phyloP scores from a whole-genome alignment of 92 coral and sea anemone species.

The Umimayanthus chanpuru region DNA sequence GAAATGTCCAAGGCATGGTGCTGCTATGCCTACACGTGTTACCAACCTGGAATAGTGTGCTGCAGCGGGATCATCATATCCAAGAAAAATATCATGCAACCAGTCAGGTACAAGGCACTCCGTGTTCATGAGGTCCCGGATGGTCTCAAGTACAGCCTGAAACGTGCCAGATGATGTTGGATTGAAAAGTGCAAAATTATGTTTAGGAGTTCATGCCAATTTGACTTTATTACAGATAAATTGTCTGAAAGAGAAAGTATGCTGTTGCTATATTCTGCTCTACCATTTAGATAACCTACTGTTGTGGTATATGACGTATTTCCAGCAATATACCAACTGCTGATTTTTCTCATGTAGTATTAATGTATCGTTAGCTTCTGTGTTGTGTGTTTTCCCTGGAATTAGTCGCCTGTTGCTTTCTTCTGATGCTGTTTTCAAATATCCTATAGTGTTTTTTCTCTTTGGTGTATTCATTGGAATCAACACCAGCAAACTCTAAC shows the following conservation, averaged over 20 bases:
- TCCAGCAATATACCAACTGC: too few relatives aligned
- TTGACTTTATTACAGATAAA: background rate
- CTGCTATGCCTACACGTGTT: too few relatives aligned
- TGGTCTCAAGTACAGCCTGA: conserved; percentile 97
- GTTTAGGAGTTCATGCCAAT: background rate
- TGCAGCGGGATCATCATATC: conserved; percentile 95
- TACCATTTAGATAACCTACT: too few relatives aligned
- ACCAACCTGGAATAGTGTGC: conserved; percentile 91
- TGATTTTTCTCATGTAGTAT: too few relatives aligned
- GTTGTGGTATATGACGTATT: too few relatives aligned
- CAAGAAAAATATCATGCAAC: conserved; percentile 97
- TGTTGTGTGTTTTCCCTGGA: too few relatives aligned
- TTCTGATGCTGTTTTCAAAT: too few relatives aligned
- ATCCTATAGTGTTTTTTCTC: too few relatives aligned
- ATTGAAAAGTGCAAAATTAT: background rate
- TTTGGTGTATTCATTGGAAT: too few relatives aligned
- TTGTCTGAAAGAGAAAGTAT: background rate
- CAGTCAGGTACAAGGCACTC: conserved; percentile 98
- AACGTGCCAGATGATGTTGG: background rate
- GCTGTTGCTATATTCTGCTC: background rate
- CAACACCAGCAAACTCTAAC: too few relatives aligned
- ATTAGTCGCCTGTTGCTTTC: too few relatives aligned
- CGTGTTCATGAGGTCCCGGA: conserved; percentile 95
- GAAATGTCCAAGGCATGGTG: background rate
- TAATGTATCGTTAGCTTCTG: too few relatives aligned